Conservation (phyloP, 2,797 vertebrate genomes). For the Aeoliscus strigatus region DNA sequence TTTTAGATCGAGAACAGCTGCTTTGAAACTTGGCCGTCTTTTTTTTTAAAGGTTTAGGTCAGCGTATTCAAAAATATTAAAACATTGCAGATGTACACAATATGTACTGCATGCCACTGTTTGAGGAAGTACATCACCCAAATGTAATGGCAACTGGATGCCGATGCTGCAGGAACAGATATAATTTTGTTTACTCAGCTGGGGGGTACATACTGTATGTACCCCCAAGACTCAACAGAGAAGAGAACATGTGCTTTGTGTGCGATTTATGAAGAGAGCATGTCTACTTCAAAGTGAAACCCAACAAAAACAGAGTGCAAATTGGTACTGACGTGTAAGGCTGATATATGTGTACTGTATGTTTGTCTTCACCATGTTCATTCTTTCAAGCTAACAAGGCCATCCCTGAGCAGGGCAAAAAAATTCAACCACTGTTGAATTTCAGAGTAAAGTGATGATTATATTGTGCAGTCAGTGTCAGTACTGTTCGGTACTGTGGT, state of each 20-base stretch:
- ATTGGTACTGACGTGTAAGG: constrained; percentile 85
- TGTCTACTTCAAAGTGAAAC: constrained; percentile 51
- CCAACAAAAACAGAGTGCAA: constrained; percentile 80
- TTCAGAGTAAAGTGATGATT: constrained; percentile 81
- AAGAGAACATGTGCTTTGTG: constrained; percentile 25
- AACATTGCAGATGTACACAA: no score
- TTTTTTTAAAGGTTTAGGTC: no score
- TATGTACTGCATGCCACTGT: no score
- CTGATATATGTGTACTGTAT: constrained; percentile 72
- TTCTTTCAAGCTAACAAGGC: constrained; percentile 89
- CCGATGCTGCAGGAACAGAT: constrained; percentile 24
- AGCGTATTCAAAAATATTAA: no score
- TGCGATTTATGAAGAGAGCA: neutral
- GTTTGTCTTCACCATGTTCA: constrained; percentile 81
- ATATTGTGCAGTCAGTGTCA: constrained; percentile 88
- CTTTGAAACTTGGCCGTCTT: constrained; percentile 75
- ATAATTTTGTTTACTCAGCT: constrained; percentile 25
- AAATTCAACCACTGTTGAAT: constrained; percentile 82
- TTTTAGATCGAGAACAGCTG: constrained; percentile 67
- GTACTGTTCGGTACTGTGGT: constrained; percentile 72
- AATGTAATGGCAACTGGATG: no score
- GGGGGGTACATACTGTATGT: constrained; percentile 20
- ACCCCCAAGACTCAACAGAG: constrained; percentile 16
- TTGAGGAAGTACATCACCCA: neutral
- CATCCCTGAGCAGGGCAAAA: constrained; percentile 93